Evolutionary conservation across 2,888 invertebrate genomes (phyloP).

Genomic region (Chromoteleia sp.): DNA sequence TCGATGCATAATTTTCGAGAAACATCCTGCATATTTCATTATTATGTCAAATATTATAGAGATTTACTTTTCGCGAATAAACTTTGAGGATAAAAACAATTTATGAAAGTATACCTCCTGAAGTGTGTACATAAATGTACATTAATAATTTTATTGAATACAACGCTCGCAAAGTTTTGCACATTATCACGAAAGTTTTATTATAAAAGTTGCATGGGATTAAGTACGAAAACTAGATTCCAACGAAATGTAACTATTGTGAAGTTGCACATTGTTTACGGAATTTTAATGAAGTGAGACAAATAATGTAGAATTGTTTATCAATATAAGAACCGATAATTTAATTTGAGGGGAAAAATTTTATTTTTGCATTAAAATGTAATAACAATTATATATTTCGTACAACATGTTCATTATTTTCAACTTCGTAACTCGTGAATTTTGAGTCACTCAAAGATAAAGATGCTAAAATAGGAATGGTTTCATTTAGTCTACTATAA

Average conservation of each 20-base stretch:
- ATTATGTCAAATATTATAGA: too few relatives aligned
- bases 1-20: too few relatives aligned
- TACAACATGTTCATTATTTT: constrained; percentile 27
- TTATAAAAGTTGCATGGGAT: constrained; percentile 44
- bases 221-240: constrained; percentile 30
- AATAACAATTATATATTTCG: background rate
- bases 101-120: constrained; percentile 6
- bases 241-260: constrained; percentile 24
- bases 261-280: constrained; percentile 16
- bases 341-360: too few relatives aligned
- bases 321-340: too few relatives aligned
- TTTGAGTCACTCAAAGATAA: constrained; percentile 58
- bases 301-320: background rate
- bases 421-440: constrained; percentile 32
- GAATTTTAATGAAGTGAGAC: constrained; percentile 4
- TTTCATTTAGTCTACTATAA: constrained; percentile 56
- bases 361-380: background rate
- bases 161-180: constrained; percentile 31
- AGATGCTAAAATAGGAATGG: constrained; percentile 64
- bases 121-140: constrained; percentile 32
- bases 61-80: constrained; percentile 11
- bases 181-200: constrained; percentile 45
- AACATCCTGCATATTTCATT: too few relatives aligned
- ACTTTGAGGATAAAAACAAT: constrained; percentile 23
- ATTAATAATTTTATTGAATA: constrained; percentile 49